phyloP scores from a whole-genome alignment of 2,113 vertebrate genomes.

The Muntiacus muntjak region DNA sequence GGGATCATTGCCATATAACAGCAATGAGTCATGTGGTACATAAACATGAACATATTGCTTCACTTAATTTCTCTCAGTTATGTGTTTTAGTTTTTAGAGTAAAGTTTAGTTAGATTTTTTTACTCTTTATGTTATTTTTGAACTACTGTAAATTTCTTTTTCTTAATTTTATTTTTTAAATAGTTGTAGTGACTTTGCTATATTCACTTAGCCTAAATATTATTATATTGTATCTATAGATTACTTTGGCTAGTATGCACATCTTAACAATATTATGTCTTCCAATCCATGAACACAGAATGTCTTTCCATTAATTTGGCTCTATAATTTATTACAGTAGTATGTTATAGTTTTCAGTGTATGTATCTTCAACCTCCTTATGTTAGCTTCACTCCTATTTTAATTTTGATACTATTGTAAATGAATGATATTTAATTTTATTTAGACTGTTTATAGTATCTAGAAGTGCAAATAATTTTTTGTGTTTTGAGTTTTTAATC shows the following conservation, averaged over 20 bases:
- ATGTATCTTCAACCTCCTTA: not conserved
- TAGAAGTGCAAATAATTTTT: not conserved
- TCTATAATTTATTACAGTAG: not conserved
- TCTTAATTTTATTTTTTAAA: not conserved
- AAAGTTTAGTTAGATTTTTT: not conserved
- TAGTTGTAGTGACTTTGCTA: not conserved
- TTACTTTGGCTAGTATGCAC: not conserved
- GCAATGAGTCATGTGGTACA: not conserved
- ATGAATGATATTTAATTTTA: not conserved
- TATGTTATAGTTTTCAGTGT: not conserved
- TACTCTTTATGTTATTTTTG: not conserved
- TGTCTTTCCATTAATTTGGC: not conserved
- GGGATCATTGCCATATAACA: not conserved
- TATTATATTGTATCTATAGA: not conserved
- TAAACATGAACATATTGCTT: not conserved
- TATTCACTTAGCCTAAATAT: not conserved
- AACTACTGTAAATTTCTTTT: not conserved
- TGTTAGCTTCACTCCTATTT: not conserved
- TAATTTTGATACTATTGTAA: not conserved
- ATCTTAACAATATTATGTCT: not conserved
- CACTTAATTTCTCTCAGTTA: not conserved
- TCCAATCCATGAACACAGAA: not conserved
- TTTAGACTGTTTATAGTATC: not conserved
- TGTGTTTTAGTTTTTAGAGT: not conserved
- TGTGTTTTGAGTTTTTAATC: not conserved